Conservation (phyloP, 2,797 vertebrate species). For the Pangasius sanitwongsei region DNA sequence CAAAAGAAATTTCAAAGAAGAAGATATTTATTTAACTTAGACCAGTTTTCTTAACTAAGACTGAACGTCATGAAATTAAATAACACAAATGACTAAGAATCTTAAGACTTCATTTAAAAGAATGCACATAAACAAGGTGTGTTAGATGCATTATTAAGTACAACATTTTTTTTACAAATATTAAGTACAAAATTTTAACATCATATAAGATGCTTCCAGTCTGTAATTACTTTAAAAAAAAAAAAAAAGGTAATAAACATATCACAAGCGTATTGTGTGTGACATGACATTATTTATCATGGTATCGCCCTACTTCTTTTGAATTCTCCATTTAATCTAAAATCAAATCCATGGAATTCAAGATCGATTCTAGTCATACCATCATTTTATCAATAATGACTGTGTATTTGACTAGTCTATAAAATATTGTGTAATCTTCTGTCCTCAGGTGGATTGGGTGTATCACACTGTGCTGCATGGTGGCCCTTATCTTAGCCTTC, state of each 20-base stretch:
- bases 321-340: neutral
- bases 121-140: neutral
- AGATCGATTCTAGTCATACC: neutral
- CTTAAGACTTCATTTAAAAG: neutral
- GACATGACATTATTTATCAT: neutral
- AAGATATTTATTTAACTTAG: neutral
- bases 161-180: neutral
- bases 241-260: neutral
- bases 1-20: neutral
- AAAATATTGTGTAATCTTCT: neutral
- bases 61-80: neutral
- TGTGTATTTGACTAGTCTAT: neutral
- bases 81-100: neutral
- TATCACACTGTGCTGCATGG: slow-evolving; percentile 85
- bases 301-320: neutral
- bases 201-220: neutral
- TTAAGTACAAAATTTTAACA: neutral
- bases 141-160: neutral
- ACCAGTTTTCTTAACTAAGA: neutral
- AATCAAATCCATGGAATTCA: neutral
- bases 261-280: neutral
- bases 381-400: neutral
- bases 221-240: neutral
- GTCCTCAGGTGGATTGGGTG: slow-evolving; percentile 86
- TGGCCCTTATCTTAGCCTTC: slow-evolving; percentile 87